phyloP scores from a whole-genome alignment of 2,113 vertebrate genomes.

The Caracal caracal region DNA sequence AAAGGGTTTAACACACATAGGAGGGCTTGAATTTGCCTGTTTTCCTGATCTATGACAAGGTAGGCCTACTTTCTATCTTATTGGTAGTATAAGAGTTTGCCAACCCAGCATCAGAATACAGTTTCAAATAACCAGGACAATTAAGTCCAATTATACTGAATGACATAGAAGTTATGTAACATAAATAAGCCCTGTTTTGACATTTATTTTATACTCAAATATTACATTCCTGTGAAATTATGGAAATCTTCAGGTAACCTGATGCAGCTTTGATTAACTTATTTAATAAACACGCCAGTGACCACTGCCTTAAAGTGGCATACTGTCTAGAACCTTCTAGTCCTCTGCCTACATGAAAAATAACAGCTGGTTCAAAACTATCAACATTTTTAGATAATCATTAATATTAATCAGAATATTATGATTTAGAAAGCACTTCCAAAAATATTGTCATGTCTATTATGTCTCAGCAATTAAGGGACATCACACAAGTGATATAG shows the following conservation, averaged over 20 bases:
- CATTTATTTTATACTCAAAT: background rate
- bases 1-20: background rate
- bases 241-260: background rate
- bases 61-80: background rate
- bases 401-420: background rate
- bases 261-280: background rate
- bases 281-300: background rate
- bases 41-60: background rate
- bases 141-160: background rate
- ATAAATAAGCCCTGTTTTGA: background rate
- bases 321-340: conserved; percentile 17
- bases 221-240: background rate
- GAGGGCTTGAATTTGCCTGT: background rate
- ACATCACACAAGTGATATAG: background rate
- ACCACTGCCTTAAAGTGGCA: background rate
- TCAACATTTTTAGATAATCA: background rate
- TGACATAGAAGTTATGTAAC: background rate
- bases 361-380: conserved; percentile 4
- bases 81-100: background rate
- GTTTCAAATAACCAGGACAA: conserved; percentile 14
- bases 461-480: background rate
- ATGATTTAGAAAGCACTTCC: background rate
- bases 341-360: background rate
- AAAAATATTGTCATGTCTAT: background rate
- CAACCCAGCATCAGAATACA: background rate